Percentiles rank a stretch among this genome's conserved stretches.
Evolutionary conservation across 2,888 invertebrate species (phyloP).

Genomic region (Salticus scenicus): DNA sequence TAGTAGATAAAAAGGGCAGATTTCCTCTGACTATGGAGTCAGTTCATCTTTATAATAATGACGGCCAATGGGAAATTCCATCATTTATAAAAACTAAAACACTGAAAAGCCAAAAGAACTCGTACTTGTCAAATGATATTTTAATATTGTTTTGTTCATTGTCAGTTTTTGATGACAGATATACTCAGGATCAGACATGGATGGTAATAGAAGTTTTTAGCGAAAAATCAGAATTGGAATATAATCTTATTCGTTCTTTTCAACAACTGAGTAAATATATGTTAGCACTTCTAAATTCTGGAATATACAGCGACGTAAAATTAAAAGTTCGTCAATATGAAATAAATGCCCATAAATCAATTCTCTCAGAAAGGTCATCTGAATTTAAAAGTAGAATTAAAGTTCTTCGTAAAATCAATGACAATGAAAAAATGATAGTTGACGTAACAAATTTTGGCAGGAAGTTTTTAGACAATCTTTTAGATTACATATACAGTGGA

Average conservation of each 20-base stretch:
- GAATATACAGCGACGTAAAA: not conserved
- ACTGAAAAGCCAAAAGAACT: not conserved
- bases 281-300: not conserved
- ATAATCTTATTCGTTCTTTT: not conserved
- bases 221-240: not conserved
- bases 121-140: not conserved
- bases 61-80: not conserved
- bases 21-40: not conserved
- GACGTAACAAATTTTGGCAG: too few relatives aligned
- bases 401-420: too few relatives aligned
- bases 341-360: not conserved
- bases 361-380: not conserved
- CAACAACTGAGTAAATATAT: not conserved
- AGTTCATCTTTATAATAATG: not conserved
- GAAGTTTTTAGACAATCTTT: too few relatives aligned
- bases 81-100: not conserved
- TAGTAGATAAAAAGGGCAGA: not conserved
- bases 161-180: not conserved
- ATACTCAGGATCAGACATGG: not conserved
- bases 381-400: too few relatives aligned
- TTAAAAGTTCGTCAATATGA: not conserved
- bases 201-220: not conserved
- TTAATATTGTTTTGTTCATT: not conserved
- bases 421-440: too few relatives aligned
- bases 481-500: too few relatives aligned